Conservation (phyloP, 2,113 vertebrate species). For the Coracopsis vasa region DNA sequence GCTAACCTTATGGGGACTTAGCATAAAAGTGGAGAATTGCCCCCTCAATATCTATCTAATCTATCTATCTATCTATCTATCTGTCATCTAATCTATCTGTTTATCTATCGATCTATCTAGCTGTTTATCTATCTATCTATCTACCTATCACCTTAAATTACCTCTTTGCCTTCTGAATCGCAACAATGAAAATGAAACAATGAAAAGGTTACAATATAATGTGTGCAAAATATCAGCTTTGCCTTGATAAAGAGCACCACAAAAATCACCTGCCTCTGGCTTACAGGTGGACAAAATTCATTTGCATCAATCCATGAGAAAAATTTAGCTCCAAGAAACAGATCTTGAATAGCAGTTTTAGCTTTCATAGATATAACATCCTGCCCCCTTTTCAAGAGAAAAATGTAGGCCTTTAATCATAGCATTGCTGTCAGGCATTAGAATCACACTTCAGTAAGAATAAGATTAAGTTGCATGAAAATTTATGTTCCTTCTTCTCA, state of each 20-base stretch:
- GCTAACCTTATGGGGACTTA: not conserved
- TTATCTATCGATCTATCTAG: not conserved
- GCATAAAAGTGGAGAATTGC: not conserved
- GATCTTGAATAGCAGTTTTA: not conserved
- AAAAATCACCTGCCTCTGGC: not conserved
- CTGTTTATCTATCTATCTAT: not conserved
- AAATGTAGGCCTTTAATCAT: not conserved
- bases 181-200: not conserved
- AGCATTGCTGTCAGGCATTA: not conserved
- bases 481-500: not conserved
- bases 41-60: not conserved
- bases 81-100: not conserved
- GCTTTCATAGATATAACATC: not conserved
- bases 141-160: not conserved
- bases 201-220: not conserved
- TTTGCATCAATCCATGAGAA: not conserved
- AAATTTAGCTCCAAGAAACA: not conserved
- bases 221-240: not conserved
- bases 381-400: not conserved
- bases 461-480: conserved; percentile 12
- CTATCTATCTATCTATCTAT: not conserved
- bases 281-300: not conserved
- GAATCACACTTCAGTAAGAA: not conserved
- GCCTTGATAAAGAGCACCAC: not conserved
- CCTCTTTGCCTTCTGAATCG: not conserved